phyloP scores from a whole-genome alignment of 2,797 vertebrate species.

The Toxotes lorentzi region DNA sequence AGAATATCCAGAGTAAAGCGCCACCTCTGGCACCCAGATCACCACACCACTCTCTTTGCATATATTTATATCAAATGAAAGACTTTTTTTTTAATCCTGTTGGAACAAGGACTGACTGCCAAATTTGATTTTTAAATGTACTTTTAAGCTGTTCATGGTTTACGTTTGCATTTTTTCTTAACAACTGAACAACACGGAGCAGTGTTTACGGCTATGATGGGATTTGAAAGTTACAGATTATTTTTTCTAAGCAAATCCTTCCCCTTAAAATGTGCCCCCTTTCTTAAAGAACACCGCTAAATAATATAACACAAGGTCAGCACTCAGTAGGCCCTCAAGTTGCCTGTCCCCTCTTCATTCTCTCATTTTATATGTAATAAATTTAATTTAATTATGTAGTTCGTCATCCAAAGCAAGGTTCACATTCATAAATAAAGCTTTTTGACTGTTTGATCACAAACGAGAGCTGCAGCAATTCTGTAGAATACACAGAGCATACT shows the following conservation, averaged over 20 bases:
- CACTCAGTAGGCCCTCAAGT: slow-evolving; percentile 17
- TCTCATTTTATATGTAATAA: slow-evolving; percentile 23
- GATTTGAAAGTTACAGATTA: slow-evolving; percentile 81
- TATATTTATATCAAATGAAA: slow-evolving; percentile 86
- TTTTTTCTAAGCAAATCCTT: slow-evolving; percentile 69
- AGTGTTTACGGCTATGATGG: slow-evolving; percentile 78
- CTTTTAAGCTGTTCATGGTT: slow-evolving; percentile 82
- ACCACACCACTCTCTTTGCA: slow-evolving; percentile 84
- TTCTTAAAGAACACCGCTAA: slow-evolving; percentile 52
- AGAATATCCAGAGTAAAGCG: slow-evolving; percentile 86
- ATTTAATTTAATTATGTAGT: slow-evolving; percentile 34
- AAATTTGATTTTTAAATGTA: slow-evolving; percentile 84
- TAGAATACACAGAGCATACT: slow-evolving; percentile 53
- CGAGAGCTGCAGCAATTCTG: slow-evolving; percentile 29
- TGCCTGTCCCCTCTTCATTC: slow-evolving; percentile 8
- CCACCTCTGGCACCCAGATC: slow-evolving; percentile 86
- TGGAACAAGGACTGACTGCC: slow-evolving; percentile 82
- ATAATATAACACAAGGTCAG: slow-evolving; percentile 58
- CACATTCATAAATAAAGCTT: slow-evolving; percentile 22
- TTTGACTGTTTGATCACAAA: slow-evolving; percentile 26
- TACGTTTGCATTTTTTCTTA: slow-evolving; percentile 74
- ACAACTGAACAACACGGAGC: slow-evolving; percentile 78
- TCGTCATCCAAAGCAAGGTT: slow-evolving; percentile 38
- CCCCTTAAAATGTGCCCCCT: slow-evolving; percentile 55
- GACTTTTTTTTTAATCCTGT: slow-evolving; percentile 82